Percentiles rank a stretch among this genome's conserved stretches.
Evolutionary conservation across 2,113 vertebrate species (phyloP).

Genomic region (Ageneiosus marmoratus): DNA sequence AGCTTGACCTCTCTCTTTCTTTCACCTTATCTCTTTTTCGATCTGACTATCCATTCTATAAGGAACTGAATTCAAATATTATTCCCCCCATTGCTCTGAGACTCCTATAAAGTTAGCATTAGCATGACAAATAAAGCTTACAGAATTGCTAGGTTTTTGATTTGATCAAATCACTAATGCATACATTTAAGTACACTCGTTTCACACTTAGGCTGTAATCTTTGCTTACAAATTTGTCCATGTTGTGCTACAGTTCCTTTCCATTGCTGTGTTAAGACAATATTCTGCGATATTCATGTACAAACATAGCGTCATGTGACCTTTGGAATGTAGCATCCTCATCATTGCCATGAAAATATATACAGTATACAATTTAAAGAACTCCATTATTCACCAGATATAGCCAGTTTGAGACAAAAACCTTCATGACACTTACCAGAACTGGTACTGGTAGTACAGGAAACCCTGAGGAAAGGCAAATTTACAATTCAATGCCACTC

Average conservation of each 20-base stretch:
- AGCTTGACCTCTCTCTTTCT: constrained; percentile 29
- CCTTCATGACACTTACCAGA: background rate
- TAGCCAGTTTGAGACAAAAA: background rate
- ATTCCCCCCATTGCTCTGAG: background rate
- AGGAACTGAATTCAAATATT: background rate
- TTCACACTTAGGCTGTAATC: background rate
- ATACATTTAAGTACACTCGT: background rate
- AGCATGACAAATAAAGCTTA: constrained; percentile 2
- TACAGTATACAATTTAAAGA: background rate
- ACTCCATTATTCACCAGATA: background rate
- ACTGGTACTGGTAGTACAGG: background rate
- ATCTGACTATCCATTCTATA: constrained; percentile 1
- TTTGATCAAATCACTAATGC: background rate
- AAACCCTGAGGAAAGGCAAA: constrained; percentile 18
- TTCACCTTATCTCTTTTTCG: background rate
- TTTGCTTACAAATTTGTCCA: background rate
- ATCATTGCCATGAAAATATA: background rate
- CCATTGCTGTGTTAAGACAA: background rate
- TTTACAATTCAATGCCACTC: background rate
- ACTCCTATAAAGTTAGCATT: background rate
- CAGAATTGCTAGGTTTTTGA: background rate
- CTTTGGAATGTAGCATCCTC: constrained; percentile 36
- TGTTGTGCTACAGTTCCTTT: background rate
- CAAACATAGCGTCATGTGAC: background rate
- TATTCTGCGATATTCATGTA: background rate